Conservation (phyloP, 1,140 invertebrate species). For the Maniola jurtina region DNA sequence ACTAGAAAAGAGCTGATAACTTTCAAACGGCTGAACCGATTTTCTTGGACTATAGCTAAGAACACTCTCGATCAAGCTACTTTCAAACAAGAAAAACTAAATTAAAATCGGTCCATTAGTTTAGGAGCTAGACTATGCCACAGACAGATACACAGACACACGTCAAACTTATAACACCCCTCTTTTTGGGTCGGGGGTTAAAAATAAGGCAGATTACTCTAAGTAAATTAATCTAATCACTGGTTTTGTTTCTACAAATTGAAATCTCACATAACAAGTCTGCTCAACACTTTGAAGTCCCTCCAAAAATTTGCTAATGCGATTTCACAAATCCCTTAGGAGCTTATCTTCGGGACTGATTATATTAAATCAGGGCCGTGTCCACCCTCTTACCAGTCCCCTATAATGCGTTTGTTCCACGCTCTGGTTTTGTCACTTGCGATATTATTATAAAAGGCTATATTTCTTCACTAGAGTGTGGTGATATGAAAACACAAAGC, state of each 20-base stretch:
- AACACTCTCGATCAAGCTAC: too few species aligned
- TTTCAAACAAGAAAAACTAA: too few species aligned
- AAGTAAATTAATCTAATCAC: too few species aligned
- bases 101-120: too few species aligned
- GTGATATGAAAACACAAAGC: constrained; percentile 28
- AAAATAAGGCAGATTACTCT: too few species aligned
- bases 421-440: constrained; percentile 51
- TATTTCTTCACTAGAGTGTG: constrained; percentile 37
- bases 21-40: too few species aligned
- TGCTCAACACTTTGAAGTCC: constrained; percentile 1
- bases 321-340: constrained; percentile 25
- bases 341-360: constrained; percentile 35
- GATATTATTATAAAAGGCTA: constrained; percentile 49
- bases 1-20: too few species aligned
- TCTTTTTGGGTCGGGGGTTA: too few species aligned
- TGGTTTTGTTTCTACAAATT: not conserved
- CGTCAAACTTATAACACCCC: too few species aligned
- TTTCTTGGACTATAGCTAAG: too few species aligned
- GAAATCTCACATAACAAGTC: not conserved
- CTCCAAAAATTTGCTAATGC: constrained; percentile 16
- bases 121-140: too few species aligned
- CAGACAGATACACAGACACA: too few species aligned
- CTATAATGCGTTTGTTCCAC: constrained; percentile 44
- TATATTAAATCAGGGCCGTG: constrained; percentile 49
- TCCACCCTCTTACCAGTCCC: constrained; percentile 31